Percentiles rank a stretch among this genome's conserved stretches.
Evolutionary conservation across 2,888 invertebrate genomes (phyloP).

Genomic region (Cryptophagus acutangulus): DNA sequence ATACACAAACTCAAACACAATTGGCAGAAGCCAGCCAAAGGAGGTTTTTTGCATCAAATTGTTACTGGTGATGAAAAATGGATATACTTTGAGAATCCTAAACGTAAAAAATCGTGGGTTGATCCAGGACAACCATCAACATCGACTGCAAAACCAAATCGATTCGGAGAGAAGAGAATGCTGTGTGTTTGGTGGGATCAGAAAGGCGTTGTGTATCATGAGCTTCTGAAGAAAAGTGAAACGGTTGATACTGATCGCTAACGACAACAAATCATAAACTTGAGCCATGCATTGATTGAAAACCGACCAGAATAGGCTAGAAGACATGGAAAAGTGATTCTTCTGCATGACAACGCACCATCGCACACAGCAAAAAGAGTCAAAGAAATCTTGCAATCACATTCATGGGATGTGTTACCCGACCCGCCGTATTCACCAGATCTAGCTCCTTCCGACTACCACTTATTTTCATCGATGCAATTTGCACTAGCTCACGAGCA

Average conservation of each 20-base stretch:
- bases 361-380: slow-evolving; percentile 18
- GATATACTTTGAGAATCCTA: slow-evolving; percentile 11
- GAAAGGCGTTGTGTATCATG: slow-evolving; percentile 7
- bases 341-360: slow-evolving; percentile 22
- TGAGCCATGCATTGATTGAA: neutral
- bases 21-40: slow-evolving; percentile 6
- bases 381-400: slow-evolving; percentile 14
- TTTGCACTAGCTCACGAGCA: slow-evolving; percentile 20
- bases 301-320: slow-evolving; percentile 10
- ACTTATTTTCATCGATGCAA: slow-evolving; percentile 20
- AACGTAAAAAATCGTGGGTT: slow-evolving; percentile 12
- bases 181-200: slow-evolving; percentile 10
- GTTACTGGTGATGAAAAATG: slow-evolving; percentile 13
- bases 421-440: slow-evolving; percentile 24
- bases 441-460: slow-evolving; percentile 23
- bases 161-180: neutral
- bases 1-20: too few relatives aligned
- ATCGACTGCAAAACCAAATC: neutral
- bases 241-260: slow-evolving; percentile 8
- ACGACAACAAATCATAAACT: neutral
- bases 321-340: slow-evolving; percentile 23
- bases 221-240: slow-evolving; percentile 9
- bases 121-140: slow-evolving; percentile 9
- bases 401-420: slow-evolving; percentile 19
- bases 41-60: slow-evolving; percentile 8